Conservation (phyloP, 2,113 vertebrate genomes). For the Tyrannus savana region DNA sequence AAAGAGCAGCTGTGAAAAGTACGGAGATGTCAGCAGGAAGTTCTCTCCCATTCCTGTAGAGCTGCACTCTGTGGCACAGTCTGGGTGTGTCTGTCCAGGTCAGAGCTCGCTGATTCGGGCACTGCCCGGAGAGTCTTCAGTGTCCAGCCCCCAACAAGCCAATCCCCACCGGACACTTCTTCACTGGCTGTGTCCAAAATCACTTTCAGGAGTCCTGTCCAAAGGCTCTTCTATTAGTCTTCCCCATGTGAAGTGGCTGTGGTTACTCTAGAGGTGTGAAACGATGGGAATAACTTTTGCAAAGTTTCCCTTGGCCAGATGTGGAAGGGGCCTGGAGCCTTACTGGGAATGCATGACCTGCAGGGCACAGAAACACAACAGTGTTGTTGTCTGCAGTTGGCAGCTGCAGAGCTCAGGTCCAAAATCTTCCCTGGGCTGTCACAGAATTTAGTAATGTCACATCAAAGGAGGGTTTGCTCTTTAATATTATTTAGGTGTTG, state of each 20-base stretch:
- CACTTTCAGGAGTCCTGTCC: neutral
- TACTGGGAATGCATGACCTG: fast-evolving
- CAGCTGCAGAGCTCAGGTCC: neutral
- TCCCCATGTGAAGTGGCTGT: neutral
- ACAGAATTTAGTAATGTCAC: neutral
- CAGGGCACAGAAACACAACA: neutral
- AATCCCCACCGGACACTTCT: neutral
- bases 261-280: neutral
- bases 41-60: neutral
- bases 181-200: neutral
- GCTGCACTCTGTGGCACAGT: neutral
- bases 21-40: neutral
- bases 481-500: neutral
- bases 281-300: neutral
- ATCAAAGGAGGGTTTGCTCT: neutral
- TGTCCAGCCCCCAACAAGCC: neutral
- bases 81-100: too few relatives aligned
- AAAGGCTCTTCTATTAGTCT: neutral
- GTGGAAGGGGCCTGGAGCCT: neutral
- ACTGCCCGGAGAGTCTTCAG: neutral
- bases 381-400: neutral
- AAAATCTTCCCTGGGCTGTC: neutral
- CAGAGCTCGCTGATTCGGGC: neutral
- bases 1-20: neutral
- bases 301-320: neutral